Evolutionary conservation across 1,140 invertebrate species (phyloP), one percentile per base, ranked within the genome.

Genomic region (Brachionus plicatilis): DNA sequence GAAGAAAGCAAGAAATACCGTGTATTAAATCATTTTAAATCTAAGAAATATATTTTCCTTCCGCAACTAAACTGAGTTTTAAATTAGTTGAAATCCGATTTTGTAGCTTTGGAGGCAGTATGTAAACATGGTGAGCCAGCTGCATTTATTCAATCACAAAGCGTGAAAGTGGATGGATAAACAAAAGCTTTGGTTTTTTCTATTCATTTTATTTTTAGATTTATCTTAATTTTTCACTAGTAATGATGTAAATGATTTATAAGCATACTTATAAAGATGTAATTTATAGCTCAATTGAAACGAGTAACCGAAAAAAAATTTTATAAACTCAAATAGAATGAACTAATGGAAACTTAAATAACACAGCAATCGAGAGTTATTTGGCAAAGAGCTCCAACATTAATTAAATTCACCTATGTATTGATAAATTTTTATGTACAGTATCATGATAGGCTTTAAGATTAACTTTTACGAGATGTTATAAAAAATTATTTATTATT

Each of bases 211-310:
- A 37, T 9, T 41, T 72, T 41, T 41, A 45, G 7, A 43, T 72
- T 72, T 72, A 72, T 72, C 68, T 72, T 72, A 14, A 68, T 68
- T 33, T 68, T 68, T 33, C 27, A 68, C 27, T 6, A 41, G 17
- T 43, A 72, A 41, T 72, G 33, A 72, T 14, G 14, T 72, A 45
- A 72, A 72, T 72, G 68, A 72, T 72, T 72, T 6, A 72, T 72
- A 43, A 72, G n/a, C 17, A n/a, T 72, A 72, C 12, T 9, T 72
- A 4, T 72, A 17, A 20, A 72, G 1, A 72, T 43, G 17, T 72
- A 72, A 72, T 72, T 72, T 72, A 72, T 72, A 17, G 37, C 68
- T 72, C 68, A 72, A 41, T 43, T 72, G 68, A 72, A 72, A 72
- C 37, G 33, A 41, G 17, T 72, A 20, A 41, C n/a, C 17, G 68